These are phyloP conservation scores for Glomeris maerens DNA, from an alignment of 1,140 invertebrate genomes.

Conservation along the genomic window DNA sequence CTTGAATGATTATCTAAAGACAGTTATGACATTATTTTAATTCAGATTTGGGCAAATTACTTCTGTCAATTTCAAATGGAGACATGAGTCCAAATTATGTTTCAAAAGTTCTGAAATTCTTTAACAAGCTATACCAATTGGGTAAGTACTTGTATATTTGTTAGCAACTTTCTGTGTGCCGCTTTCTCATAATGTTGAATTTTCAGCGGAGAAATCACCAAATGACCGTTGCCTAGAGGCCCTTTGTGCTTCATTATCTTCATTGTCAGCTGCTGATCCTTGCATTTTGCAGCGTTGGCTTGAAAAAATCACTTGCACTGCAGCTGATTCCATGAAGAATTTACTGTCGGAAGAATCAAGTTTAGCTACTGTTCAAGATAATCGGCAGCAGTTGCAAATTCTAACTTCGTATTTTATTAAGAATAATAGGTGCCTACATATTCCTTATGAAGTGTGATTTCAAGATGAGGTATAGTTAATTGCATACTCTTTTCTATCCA, in stretches of 20 bases:
- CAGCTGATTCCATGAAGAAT: too few relatives aligned
- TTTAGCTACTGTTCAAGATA: conserved; percentile 38
- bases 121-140: conserved; percentile 60
- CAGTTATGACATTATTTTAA: neutral
- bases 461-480: neutral
- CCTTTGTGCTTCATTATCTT: conserved; percentile 49
- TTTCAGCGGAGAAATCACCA: conserved; percentile 37
- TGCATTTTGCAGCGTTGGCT: conserved; percentile 52
- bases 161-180: neutral
- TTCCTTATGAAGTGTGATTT: neutral
- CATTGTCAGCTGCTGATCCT: conserved; percentile 47
- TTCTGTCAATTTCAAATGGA: conserved; percentile 44
- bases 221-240: conserved; percentile 48
- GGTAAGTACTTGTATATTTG: conserved; percentile 32
- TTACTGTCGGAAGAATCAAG: conserved; percentile 13
- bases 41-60: conserved; percentile 35
- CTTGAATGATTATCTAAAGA: too few relatives aligned
- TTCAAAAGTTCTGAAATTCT: conserved; percentile 60
- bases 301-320: conserved; percentile 31
- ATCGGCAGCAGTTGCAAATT: conserved; percentile 52
- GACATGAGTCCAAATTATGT: conserved; percentile 51
- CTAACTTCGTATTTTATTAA: conserved; percentile 59
- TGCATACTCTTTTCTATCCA: conserved; percentile 18
- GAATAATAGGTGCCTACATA: conserved; percentile 39
- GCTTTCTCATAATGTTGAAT: neutral